A percentile compares a stretch with the other conserved stretches of the same genome.
phyloP scores from a whole-genome alignment of 1,140 invertebrate genomes.

The Antheraea mylitta region DNA sequence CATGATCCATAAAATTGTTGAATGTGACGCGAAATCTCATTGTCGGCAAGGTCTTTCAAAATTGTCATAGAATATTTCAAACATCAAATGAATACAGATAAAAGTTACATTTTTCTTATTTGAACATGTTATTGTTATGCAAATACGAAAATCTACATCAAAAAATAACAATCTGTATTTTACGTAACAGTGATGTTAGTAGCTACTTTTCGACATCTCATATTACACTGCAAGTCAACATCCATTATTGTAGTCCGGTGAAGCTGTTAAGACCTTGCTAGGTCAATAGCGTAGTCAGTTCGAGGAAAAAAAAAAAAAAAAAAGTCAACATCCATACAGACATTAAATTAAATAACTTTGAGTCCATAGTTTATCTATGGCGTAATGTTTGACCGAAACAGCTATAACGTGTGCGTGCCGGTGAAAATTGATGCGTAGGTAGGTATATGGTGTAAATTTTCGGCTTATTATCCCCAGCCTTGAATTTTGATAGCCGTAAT shows the following conservation, averaged over 20 bases:
- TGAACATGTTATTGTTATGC: not conserved
- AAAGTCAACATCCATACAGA: constrained; percentile 39
- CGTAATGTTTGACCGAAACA: constrained; percentile 37
- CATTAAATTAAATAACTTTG: constrained; percentile 45
- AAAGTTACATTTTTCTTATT: not conserved
- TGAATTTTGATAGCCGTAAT: constrained; percentile 35
- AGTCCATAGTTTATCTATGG: constrained; percentile 34
- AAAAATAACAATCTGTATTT: too few species aligned
- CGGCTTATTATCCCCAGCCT: constrained; percentile 42
- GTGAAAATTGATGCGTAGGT: constrained; percentile 42
- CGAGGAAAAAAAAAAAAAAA: too few species aligned
- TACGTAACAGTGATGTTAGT: too few species aligned
- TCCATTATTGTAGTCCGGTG: too few species aligned
- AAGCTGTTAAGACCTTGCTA: too few species aligned
- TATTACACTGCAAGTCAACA: constrained; percentile 34
- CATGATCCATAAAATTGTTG: constrained; percentile 48
- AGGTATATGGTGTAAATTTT: constrained; percentile 46
- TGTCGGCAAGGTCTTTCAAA: not conserved
- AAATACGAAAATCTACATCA: too few species aligned
- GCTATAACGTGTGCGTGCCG: constrained; percentile 47
- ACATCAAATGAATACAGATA: not conserved
- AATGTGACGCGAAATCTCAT: constrained; percentile 1
- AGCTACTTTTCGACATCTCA: constrained; percentile 33
- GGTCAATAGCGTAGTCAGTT: too few species aligned
- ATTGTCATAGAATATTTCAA: not conserved